Conservation (phyloP, 2,113 vertebrate genomes). For the Taurulus bubalis region DNA sequence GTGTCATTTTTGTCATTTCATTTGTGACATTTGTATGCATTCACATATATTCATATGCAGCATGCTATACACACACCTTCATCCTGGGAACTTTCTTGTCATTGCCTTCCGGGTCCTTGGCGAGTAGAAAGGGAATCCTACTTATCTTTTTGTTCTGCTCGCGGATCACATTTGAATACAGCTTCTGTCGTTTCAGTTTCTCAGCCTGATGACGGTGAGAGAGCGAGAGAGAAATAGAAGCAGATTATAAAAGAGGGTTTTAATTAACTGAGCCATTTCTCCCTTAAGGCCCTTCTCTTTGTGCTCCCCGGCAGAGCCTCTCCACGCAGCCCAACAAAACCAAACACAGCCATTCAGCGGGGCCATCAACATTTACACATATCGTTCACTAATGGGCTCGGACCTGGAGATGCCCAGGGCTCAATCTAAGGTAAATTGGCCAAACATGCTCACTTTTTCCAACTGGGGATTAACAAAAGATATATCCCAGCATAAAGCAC, state of each 20-base stretch:
- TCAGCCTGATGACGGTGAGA: constrained; percentile 83
- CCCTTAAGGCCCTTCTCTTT: constrained; percentile 74
- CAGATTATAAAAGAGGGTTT: constrained; percentile 78
- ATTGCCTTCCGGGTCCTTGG: constrained; percentile 70
- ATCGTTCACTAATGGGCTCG: constrained; percentile 68
- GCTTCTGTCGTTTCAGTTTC: constrained; percentile 88
- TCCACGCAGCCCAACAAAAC: constrained; percentile 69
- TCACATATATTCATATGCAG: too few relatives aligned
- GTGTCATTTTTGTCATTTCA: too few relatives aligned
- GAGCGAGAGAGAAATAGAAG: constrained; percentile 38
- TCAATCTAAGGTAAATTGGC: constrained; percentile 62
- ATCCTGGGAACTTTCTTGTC: constrained; percentile 77
- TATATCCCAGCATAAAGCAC: constrained; percentile 58
- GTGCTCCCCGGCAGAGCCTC: constrained; percentile 61
- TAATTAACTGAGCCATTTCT: constrained; percentile 81
- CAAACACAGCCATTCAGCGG: constrained; percentile 72
- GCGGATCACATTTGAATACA: constrained; percentile 88
- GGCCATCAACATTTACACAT: constrained; percentile 75
- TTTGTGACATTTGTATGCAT: too few relatives aligned
- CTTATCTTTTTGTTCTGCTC: constrained; percentile 87
- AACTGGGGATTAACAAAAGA: constrained; percentile 59
- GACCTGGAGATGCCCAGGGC: constrained; percentile 50
- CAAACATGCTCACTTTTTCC: constrained; percentile 70
- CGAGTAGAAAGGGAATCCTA: constrained; percentile 66
- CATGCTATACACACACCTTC: too few relatives aligned